A percentile compares a stretch with the other conserved stretches of the same genome.
These are phyloP conservation scores for Acanthis flammea DNA, from an alignment of 2,797 vertebrate species.

Conservation along the genomic window DNA sequence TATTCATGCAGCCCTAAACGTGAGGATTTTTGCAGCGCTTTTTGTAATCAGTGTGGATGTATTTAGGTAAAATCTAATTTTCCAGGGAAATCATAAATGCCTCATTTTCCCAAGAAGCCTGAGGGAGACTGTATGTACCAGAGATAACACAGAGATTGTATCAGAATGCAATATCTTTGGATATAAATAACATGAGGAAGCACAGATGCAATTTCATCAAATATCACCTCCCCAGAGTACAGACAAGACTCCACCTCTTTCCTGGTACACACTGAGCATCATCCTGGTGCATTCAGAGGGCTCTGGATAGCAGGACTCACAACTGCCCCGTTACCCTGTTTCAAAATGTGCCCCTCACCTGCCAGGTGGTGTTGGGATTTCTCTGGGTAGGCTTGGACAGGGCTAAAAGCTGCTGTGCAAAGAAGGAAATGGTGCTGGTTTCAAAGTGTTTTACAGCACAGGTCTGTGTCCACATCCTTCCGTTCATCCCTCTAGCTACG, in stretches of 20 bases:
- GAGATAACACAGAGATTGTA: conserved; percentile 23
- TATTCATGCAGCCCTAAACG: background rate
- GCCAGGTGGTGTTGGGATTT: background rate
- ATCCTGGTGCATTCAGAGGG: background rate
- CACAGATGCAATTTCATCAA: conserved; percentile 32
- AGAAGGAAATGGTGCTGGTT: background rate
- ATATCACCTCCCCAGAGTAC: background rate
- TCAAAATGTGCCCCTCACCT: background rate
- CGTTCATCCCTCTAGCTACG: background rate
- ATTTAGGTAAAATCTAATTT: conserved; percentile 56
- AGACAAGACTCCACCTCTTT: background rate
- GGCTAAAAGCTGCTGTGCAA: background rate
- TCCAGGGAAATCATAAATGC: conserved; percentile 35
- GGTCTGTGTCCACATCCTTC: background rate
- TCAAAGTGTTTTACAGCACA: background rate
- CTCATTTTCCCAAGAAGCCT: conserved; percentile 33
- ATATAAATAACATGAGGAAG: conserved; percentile 45
- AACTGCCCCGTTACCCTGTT: background rate
- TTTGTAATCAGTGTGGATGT: conserved; percentile 6
- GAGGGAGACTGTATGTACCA: conserved; percentile 11
- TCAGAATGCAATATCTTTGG: background rate
- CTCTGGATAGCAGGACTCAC: background rate
- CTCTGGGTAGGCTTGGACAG: background rate
- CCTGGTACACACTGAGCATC: background rate
- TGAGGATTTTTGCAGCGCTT: background rate